Base-by-base conservation (phyloP, 2,888 invertebrate species). In the Lampropteryx suffumata region DNA sequence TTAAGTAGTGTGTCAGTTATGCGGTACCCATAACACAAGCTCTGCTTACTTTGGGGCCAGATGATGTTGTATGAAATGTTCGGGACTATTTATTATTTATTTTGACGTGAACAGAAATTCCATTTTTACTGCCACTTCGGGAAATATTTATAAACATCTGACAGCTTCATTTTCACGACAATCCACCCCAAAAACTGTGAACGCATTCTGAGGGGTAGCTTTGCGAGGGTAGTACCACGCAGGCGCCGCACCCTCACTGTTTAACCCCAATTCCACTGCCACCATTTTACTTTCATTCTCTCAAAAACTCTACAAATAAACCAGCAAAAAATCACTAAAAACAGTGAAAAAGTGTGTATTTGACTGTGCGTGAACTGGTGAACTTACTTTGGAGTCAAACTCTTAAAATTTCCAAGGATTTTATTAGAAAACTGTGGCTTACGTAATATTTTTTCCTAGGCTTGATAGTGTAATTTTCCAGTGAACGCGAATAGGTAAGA, bases 271-370 rank as follows among this genome's bases (percentile, higher is more conserved):
- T 79, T 71, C 64, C 62, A 56, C 61, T 57, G 62, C 79, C 84
- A 71, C 86, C 88, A 88, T 89, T 83, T 89, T 89, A 81, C 75
- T 80, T 84, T 64, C 69, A 71, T 77, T 76, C 74, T 40, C 52
- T 33, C 42, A 43, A 52, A 53, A 50, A 55, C 54, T 34, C 11
- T n/a, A 44, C 40, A 52, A 50, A 58, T 59, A 17, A 59, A 50
- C 9, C 34, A 26, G 26, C 35, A 37, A 56, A 53, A 43, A 34
- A 27, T 28, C 35, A 32, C 28, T 10, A 48, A 36, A 40, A 35
- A 27, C 27, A 24, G 48, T 40, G 28, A 2, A 35, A 10, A 11
- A 21, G 30, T 35, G 53, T 32, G 27, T 41, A 29, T 46, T 35
- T 43, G 33, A 59, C 46, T 14, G 39, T 56, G 56, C 53, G 61